Evolutionary conservation across 2,113 vertebrate genomes (phyloP).

Genomic region (Ophthalmolycus amberensis): DNA sequence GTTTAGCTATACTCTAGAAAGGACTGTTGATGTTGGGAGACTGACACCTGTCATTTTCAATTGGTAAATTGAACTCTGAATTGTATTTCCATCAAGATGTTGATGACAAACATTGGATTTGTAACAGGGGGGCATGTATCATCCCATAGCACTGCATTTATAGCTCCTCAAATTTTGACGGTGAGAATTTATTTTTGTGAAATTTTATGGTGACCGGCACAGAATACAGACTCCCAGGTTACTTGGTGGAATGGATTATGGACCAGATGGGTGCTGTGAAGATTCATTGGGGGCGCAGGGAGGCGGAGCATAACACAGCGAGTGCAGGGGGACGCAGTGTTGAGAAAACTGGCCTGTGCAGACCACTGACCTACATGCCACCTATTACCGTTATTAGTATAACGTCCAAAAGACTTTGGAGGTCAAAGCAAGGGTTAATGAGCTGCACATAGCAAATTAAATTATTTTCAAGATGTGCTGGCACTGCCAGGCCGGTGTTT

Average conservation of each 20-base stretch:
- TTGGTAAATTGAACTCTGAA: no score
- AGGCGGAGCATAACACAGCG: constrained; percentile 21
- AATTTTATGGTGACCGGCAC: neutral
- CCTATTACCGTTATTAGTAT: constrained; percentile 38
- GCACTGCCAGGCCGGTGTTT: constrained; percentile 30
- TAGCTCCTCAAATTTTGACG: neutral
- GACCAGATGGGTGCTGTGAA: constrained; percentile 21
- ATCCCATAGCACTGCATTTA: neutral
- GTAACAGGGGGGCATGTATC: neutral
- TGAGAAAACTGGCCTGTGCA: constrained; percentile 21
- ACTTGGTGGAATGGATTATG: constrained; percentile 8
- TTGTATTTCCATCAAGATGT: no score
- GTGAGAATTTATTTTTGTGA: neutral
- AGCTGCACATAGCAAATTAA: constrained; percentile 35
- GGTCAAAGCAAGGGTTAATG: constrained; percentile 52
- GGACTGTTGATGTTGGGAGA: no score
- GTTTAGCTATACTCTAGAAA: no score
- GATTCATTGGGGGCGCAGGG: neutral
- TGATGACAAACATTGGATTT: neutral
- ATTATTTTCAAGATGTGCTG: constrained; percentile 43
- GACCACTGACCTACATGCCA: constrained; percentile 27
- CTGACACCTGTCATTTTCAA: no score
- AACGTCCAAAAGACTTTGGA: constrained; percentile 24
- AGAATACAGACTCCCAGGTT: neutral
- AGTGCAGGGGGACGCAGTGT: constrained; percentile 4